Conservation (phyloP, 2,797 vertebrate genomes). For the Aythya fuligula region DNA sequence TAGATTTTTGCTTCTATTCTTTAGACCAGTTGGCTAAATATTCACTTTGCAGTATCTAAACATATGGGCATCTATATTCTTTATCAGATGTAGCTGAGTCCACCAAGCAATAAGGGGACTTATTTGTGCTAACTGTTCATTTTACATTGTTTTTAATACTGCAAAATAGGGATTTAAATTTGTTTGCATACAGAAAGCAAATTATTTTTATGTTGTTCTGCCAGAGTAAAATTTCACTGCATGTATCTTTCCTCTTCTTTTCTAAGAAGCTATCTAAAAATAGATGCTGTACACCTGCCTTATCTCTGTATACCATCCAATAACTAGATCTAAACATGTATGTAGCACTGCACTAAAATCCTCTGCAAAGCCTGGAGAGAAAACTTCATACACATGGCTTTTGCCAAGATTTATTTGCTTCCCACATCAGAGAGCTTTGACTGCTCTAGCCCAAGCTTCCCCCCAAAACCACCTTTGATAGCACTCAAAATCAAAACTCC, state of each 20-base stretch:
- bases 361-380: background rate
- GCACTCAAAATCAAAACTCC: background rate
- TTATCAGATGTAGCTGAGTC: constrained; percentile 49
- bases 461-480: background rate
- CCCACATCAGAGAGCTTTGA: background rate
- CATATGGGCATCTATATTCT: constrained; percentile 59
- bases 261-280: constrained; percentile 58
- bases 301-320: background rate
- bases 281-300: constrained; percentile 56
- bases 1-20: constrained; percentile 44
- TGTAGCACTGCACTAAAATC: background rate
- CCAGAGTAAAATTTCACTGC: constrained; percentile 53
- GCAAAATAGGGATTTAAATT: constrained; percentile 56
- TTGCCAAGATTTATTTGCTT: background rate
- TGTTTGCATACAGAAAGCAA: constrained; percentile 67
- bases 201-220: constrained; percentile 60
- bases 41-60: constrained; percentile 45
- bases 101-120: constrained; percentile 41
- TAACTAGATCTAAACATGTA: background rate
- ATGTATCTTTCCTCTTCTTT: constrained; percentile 37
- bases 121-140: constrained; percentile 58
- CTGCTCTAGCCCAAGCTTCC: background rate
- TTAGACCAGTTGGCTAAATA: constrained; percentile 55
- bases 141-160: constrained; percentile 52
- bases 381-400: background rate